Percentiles rank a stretch among this genome's conserved stretches.
These are phyloP conservation scores for Blomia tropicalis DNA, from an alignment of 2,888 invertebrate species.

Conservation along the genomic window DNA sequence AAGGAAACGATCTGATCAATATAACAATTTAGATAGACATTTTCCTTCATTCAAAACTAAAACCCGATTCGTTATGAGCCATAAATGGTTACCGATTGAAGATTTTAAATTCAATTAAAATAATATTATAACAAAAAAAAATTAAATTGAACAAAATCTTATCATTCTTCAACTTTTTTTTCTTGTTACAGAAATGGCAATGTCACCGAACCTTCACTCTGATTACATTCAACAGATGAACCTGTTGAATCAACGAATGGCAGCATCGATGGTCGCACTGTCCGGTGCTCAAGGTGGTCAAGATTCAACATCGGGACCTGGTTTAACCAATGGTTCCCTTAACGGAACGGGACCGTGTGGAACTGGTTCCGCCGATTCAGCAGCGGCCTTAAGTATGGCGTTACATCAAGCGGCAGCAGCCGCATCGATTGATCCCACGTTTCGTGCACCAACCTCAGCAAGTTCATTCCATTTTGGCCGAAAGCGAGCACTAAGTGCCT, in stretches of 20 bases:
- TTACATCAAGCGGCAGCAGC: slow-evolving; percentile 1
- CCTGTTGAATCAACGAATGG: slow-evolving; percentile 38
- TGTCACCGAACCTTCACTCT: slow-evolving; percentile 37
- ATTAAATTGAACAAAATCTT: no score
- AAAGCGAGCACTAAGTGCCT: slow-evolving; percentile 76
- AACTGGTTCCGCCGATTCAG: not conserved
- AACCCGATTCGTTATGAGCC: no score
- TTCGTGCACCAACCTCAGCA: slow-evolving; percentile 20
- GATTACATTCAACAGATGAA: slow-evolving; percentile 44
- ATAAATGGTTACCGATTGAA: no score
- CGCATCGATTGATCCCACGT: not conserved
- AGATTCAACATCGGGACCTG: not conserved
- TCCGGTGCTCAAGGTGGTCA: no score
- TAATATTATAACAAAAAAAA: no score
- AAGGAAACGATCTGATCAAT: no score
- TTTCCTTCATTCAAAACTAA: no score
- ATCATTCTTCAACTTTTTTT: no score
- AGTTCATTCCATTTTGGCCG: slow-evolving; percentile 40
- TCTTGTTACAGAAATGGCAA: slow-evolving; percentile 8
- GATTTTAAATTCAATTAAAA: no score
- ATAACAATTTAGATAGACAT: no score
- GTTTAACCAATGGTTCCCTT: not conserved
- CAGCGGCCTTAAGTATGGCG: not conserved
- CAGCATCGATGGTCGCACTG: slow-evolving; percentile 19
- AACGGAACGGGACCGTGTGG: no score